phyloP scores from a whole-genome alignment of 2,797 vertebrate species.

The Rhynchonycteris naso region DNA sequence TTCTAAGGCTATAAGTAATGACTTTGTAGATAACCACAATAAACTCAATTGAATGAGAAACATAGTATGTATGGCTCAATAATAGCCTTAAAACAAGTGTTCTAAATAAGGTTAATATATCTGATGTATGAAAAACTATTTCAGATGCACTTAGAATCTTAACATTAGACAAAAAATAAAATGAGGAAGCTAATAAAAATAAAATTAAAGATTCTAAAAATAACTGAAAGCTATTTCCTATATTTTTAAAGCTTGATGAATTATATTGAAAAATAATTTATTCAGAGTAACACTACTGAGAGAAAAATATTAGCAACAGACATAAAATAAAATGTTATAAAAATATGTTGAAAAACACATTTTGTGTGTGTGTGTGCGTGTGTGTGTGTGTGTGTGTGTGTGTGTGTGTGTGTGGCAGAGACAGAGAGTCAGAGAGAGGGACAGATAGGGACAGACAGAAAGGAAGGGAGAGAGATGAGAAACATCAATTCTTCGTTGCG shows the following conservation, averaged over 20 bases:
- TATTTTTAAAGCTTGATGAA: not conserved
- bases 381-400: too few species aligned
- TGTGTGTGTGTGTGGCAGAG: too few species aligned
- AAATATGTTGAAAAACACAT: not conserved
- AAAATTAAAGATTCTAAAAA: not conserved
- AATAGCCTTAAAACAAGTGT: not conserved
- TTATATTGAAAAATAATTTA: not conserved
- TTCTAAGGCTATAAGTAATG: not conserved
- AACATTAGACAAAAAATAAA: not conserved
- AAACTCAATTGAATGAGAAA: not conserved
- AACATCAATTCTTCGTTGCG: too few species aligned
- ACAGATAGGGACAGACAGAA: too few species aligned
- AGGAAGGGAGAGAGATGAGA: too few species aligned
- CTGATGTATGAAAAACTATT: not conserved
- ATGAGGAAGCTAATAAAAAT: not conserved
- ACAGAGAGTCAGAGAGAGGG: too few species aligned
- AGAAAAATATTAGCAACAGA: not conserved
- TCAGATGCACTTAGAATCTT: not conserved
- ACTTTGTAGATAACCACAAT: not conserved
- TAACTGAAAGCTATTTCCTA: not conserved
- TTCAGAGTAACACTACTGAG: not conserved
- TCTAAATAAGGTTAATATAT: not conserved
- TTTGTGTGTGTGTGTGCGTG: too few species aligned
- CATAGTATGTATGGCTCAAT: not conserved
- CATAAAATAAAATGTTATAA: not conserved